Evolutionary conservation across 2,113 vertebrate species (phyloP), one percentile per base, ranked within the genome.

Genomic region (Patagioenas fasciata): DNA sequence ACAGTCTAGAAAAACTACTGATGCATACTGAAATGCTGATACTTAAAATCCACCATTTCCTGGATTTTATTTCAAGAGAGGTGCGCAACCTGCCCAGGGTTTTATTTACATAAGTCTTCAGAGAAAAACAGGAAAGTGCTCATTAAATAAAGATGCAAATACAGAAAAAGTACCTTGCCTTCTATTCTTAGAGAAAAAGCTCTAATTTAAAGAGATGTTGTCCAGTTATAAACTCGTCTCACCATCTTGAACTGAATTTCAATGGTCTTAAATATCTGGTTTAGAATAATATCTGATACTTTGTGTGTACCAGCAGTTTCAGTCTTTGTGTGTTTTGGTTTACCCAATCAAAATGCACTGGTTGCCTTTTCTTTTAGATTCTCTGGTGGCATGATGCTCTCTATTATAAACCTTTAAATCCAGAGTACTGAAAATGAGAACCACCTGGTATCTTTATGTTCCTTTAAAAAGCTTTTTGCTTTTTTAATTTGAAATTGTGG

Each of bases 121-220:
- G 78, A 56, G 44, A 47, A 75, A 74, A 93, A 28, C 64, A 70
- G 64, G 10, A 14, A 82, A 61, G 23, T 54, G 20, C 12, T 79
- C n/a, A 26, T 72, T 87, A 69, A 96, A 96, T 93, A 96, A 94
- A 95, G 36, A 28, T 61, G 44, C 61, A 81, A 85, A 32, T 77
- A 80, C 2, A 1, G 87, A 7, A 40, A 47, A 70, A 88, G 15
- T 62, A 56, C 36, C 17, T 87, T 38, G 70, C 67, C 31, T 57
- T 66, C 51, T 77, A 3, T 85, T 69, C 53, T 77, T 88, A 11
- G 40, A 84, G 84, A 38, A 80, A 62, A 82, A 64, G 7, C 34
- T 91, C 9, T 21, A 15, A 47, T 77, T 67, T 85, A 28, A 75
- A 62, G 72, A 82, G 14, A 24, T 38, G 15, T 26, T 72, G 23